phyloP scores from a whole-genome alignment of 1,140 invertebrate species.

The Limonius californicus region DNA sequence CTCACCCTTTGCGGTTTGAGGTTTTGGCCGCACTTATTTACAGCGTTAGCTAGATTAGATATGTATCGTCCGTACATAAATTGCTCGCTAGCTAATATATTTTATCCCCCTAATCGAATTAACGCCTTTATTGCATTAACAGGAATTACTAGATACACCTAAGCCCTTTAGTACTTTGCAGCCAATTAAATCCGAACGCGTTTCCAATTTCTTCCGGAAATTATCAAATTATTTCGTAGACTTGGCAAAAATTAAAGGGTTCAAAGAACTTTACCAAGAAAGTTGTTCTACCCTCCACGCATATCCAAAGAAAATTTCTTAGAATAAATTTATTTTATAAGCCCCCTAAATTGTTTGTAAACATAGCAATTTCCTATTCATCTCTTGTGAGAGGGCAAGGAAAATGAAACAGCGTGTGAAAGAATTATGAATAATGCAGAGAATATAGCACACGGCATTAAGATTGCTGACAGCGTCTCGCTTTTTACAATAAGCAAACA shows the following conservation, averaged over 20 bases:
- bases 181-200: too few species aligned
- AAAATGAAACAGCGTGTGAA: constrained; percentile 7
- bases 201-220: too few species aligned
- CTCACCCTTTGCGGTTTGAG: not conserved
- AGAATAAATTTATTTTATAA: constrained; percentile 7
- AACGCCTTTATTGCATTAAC: not conserved
- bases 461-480: not conserved
- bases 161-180: not conserved
- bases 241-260: too few species aligned
- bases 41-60: not conserved
- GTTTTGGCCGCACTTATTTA: constrained; percentile 1
- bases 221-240: too few species aligned
- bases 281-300: too few species aligned
- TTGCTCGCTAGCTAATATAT: not conserved
- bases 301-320: too few species aligned
- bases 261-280: too few species aligned
- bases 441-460: not conserved
- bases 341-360: constrained; percentile 10
- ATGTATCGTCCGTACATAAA: not conserved
- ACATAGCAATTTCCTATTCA: constrained; percentile 10
- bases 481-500: constrained; percentile 4
- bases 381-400: not conserved
- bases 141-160: not conserved
- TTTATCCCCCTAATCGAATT: not conserved
- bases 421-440: constrained; percentile 2